Percentiles rank a stretch among this genome's conserved stretches.
phyloP scores from a whole-genome alignment of 2,888 invertebrate genomes.

The Parnassius orleans region DNA sequence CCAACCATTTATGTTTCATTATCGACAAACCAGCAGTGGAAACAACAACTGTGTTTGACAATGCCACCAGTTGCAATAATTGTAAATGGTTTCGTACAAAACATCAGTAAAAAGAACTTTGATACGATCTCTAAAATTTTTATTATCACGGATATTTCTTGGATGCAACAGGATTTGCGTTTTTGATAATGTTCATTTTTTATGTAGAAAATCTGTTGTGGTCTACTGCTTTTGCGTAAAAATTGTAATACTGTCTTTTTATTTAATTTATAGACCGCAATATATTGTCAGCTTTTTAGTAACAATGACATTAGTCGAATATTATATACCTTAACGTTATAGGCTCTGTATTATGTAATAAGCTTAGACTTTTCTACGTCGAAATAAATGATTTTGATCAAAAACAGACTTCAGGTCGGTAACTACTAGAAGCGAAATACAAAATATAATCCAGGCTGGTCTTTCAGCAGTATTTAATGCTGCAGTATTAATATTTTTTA shows the following conservation, averaged over 20 bases:
- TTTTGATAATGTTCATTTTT: constrained; percentile 1
- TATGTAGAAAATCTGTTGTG: neutral
- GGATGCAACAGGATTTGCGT: constrained; percentile 9
- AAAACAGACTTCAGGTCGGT: neutral
- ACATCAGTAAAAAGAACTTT: neutral
- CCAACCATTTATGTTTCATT: too few relatives aligned
- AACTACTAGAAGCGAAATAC: neutral
- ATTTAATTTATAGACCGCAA: neutral
- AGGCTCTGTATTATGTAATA: constrained; percentile 3
- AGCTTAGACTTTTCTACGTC: constrained; percentile 1
- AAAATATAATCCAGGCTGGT: constrained; percentile 1
- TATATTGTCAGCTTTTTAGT: neutral
- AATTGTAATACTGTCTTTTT: neutral
- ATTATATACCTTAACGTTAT: neutral
- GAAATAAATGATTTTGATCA: constrained; percentile 10
- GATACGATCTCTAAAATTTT: neutral
- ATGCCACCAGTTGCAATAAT: constrained; percentile 2
- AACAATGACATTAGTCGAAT: neutral
- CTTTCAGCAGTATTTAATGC: neutral
- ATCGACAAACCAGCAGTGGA: too few relatives aligned
- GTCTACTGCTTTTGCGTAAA: constrained; percentile 3
- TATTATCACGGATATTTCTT: constrained; percentile 1
- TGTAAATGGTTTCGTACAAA: neutral
- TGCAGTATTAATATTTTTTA: neutral
- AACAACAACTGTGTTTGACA: neutral